Evolutionary conservation across 2,888 invertebrate genomes (phyloP), one percentile per base, ranked within the genome.

Genomic region (Lapara coniferarum): DNA sequence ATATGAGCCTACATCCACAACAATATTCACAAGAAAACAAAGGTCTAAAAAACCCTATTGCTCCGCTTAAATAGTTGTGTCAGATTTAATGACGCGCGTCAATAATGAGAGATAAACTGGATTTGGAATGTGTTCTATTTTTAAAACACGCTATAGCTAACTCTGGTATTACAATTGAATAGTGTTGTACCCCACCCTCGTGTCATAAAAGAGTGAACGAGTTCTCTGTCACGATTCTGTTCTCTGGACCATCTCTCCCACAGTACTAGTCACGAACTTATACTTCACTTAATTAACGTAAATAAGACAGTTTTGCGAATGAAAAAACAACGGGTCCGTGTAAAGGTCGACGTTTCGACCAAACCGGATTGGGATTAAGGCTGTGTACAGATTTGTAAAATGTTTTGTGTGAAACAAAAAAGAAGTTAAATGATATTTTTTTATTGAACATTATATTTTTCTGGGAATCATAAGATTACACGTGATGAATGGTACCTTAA

Each of bases 271-370:
- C 93, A 93, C 92, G 93, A 92, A 89, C 89, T 92, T 92, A 92
- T 92, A 91, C 93, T 92, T 92, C 92, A 92, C 92, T 93, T 92
- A 92, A 93, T 93, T 93, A 93, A 88, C 90, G 85, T 89, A 92
- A 93, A 92, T 92, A 91, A 92, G 90, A 91, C 91, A 89, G 89
- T 91, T 91, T 90, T 86, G 87, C 88, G 84, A 88, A 88, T 79
- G 83, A 89, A 92, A 91, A 89, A 89, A 87, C 83, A 83, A 85
- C 82, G 81, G 81, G 79, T 78, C 82, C 77, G 80, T 78, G 76
- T 82, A 86, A 85, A 88, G 89, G 86, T 88, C 85, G 87, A 78
- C 80, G 89, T 81, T 89, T 86, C 83, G 72, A 72, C 75, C 76
- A 82, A 91, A 92, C 91, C 91, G 90, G 92, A 85, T 89, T 77